phyloP scores from a whole-genome alignment of 2,797 vertebrate species.

The Semotilus atromaculatus region DNA sequence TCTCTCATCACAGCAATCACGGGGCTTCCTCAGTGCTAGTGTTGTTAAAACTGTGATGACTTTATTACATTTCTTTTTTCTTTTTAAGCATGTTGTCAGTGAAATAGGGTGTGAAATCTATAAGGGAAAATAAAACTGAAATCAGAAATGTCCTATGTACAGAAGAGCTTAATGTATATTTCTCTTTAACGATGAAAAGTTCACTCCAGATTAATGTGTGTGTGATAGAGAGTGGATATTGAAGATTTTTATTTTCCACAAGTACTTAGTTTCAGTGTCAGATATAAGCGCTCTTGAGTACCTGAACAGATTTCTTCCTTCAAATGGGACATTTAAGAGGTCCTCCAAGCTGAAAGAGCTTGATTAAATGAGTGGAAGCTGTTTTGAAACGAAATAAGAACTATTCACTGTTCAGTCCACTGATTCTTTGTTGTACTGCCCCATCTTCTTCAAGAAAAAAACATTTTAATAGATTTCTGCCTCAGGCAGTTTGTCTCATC shows the following conservation, averaged over 20 bases:
- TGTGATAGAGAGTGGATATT: not conserved
- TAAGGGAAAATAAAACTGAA: conserved; percentile 4
- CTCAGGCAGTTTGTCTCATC: conserved; percentile 42
- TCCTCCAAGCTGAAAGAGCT: conserved; percentile 36
- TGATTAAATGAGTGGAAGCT: conserved; percentile 46
- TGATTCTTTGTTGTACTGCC: conserved; percentile 54
- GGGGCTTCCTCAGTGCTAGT: not conserved
- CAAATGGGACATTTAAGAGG: conserved; percentile 37
- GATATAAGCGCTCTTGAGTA: conserved; percentile 17
- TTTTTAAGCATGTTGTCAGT: not conserved
- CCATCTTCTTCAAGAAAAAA: conserved; percentile 48
- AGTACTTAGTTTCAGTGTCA: conserved; percentile 31
- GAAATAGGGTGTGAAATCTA: not conserved
- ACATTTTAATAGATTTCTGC: conserved; percentile 55
- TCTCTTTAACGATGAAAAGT: not conserved
- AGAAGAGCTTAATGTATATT: not conserved
- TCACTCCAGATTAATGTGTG: not conserved
- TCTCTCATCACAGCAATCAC: not conserved
- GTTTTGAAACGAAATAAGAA: conserved; percentile 54
- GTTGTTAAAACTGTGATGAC: conserved; percentile 1
- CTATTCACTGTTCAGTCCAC: conserved; percentile 45
- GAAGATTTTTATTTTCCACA: conserved; percentile 9
- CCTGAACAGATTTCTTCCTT: conserved; percentile 54
- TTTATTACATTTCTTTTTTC: not conserved
- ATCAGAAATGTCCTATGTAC: not conserved